Percentiles rank a stretch among this genome's conserved stretches.
Evolutionary conservation across 2,113 vertebrate species (phyloP).

Genomic region (Thinocorus orbignyianus): DNA sequence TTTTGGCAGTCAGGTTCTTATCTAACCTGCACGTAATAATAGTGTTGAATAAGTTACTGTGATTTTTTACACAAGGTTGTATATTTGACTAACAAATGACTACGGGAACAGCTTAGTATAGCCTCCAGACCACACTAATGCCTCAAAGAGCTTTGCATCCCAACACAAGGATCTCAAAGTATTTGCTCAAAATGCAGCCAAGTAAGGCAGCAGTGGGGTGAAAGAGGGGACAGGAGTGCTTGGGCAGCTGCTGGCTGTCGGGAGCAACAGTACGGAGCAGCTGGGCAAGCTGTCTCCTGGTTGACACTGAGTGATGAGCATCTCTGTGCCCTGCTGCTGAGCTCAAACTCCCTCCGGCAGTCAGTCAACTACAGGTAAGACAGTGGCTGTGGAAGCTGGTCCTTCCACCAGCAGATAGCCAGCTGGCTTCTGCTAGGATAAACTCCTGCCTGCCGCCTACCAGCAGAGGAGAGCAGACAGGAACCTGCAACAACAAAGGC

Average conservation of each 20-base stretch:
- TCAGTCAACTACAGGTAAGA: neutral
- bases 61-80: neutral
- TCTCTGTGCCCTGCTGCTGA: neutral
- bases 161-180: rapidly evolving
- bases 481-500: rapidly evolving
- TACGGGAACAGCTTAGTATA: neutral
- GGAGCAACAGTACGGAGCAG: neutral
- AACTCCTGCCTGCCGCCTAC: neutral
- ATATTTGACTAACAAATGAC: neutral
- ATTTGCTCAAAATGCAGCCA: neutral
- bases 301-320: rapidly evolving
- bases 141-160: neutral
- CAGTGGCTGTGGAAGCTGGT: too few species aligned
- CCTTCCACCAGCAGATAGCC: neutral
- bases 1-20: neutral
- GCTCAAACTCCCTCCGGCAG: neutral
- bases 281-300: rapidly evolving
- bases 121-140: neutral
- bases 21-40: neutral
- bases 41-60: neutral
- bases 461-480: neutral
- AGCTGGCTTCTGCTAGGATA: neutral
- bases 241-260: neutral
- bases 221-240: neutral
- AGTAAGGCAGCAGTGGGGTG: neutral